Percentiles rank a stretch among this genome's conserved stretches.
phyloP scores from a whole-genome alignment of 2,888 invertebrate species.

The Tolmerus cingulatus region DNA sequence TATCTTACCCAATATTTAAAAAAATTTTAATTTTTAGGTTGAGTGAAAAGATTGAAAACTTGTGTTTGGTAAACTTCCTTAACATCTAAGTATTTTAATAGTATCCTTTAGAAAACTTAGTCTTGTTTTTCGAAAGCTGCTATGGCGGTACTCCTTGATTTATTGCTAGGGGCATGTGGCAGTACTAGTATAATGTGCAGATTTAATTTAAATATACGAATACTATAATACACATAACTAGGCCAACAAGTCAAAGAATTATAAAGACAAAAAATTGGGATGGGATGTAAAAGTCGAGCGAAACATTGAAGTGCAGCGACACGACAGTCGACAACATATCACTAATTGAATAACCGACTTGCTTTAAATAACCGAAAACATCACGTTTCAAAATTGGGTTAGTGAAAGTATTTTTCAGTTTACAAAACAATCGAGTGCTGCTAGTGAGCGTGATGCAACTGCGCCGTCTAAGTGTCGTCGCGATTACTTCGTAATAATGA shows the following conservation, averaged over 20 bases:
- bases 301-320: background rate
- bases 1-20: too few relatives aligned
- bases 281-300: background rate
- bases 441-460: conserved; percentile 14
- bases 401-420: conserved; percentile 42
- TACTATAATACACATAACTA: background rate
- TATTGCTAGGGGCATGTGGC: too few relatives aligned
- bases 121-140: too few relatives aligned
- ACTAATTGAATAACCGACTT: conserved; percentile 39
- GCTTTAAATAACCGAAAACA: conserved; percentile 34
- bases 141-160: too few relatives aligned
- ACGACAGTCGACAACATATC: background rate
- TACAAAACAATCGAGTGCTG: conserved; percentile 39
- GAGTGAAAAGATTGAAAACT: too few relatives aligned
- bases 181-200: too few relatives aligned
- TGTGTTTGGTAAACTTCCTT: too few relatives aligned
- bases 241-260: background rate
- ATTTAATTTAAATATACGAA: background rate
- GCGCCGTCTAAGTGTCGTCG: conserved; percentile 24
- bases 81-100: too few relatives aligned
- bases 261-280: background rate
- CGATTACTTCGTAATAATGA: conserved; percentile 30
- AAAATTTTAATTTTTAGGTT: too few relatives aligned
- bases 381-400: conserved; percentile 33
- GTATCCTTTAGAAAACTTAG: too few relatives aligned